Conservation (phyloP, 2,113 vertebrate genomes). For the Natator depressus region DNA sequence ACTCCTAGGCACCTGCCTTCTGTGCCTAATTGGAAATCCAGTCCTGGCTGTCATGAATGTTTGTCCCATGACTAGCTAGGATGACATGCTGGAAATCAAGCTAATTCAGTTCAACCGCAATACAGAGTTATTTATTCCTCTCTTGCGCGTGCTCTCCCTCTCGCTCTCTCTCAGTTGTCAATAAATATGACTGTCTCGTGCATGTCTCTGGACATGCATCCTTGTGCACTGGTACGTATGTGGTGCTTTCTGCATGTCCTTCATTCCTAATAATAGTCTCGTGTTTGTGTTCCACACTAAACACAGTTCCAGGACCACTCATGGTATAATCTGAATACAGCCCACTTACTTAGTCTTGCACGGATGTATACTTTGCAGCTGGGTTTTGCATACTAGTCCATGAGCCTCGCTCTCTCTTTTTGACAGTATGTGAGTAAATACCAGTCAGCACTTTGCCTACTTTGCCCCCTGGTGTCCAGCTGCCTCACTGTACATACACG, state of each 20-base stretch:
- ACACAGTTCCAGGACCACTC: not conserved
- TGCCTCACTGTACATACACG: not conserved
- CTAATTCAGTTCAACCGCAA: not conserved
- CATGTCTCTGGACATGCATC: not conserved
- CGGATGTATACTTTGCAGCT: not conserved
- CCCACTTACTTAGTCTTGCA: not conserved
- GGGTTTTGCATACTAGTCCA: not conserved
- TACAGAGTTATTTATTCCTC: not conserved
- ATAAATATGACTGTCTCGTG: not conserved
- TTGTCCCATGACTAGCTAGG: not conserved
- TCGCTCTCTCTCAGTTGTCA: not conserved
- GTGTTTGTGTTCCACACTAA: not conserved
- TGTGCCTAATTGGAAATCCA: too few relatives aligned
- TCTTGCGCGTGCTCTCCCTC: not conserved
- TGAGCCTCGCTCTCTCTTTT: not conserved
- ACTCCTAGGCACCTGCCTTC: too few relatives aligned
- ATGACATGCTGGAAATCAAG: not conserved
- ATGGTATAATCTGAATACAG: not conserved
- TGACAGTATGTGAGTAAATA: not conserved
- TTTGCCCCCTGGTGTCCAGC: not conserved
- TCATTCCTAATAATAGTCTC: not conserved
- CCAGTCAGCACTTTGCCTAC: not conserved
- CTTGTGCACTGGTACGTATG: not conserved
- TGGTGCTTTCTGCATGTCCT: not conserved
- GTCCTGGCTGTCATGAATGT: not conserved